Percentiles rank a stretch among this genome's conserved stretches.
Evolutionary conservation across 1,140 invertebrate genomes (phyloP).

Genomic region (Aphaenogaster rudis): DNA sequence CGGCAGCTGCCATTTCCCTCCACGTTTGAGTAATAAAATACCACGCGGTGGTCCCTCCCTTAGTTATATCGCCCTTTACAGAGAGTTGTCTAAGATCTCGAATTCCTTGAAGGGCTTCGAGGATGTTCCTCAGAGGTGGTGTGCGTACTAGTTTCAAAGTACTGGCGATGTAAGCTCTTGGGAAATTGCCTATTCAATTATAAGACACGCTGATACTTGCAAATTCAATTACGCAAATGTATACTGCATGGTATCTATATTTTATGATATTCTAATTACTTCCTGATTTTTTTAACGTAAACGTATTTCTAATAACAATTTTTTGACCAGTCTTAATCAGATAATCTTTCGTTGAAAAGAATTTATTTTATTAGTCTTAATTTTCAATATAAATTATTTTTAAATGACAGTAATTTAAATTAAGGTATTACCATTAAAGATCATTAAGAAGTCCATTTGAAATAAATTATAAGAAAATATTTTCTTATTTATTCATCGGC

Average conservation of each 20-base stretch:
- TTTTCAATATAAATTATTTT: not conserved
- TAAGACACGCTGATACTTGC: slow-evolving; percentile 59
- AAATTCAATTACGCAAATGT: slow-evolving; percentile 62
- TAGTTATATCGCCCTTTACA: slow-evolving; percentile 74
- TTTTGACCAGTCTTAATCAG: not conserved
- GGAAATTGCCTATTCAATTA: slow-evolving; percentile 65
- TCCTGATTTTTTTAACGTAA: not conserved
- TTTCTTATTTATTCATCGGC: not conserved
- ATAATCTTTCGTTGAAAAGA: not conserved
- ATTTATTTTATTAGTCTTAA: not conserved
- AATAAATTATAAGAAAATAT: not conserved
- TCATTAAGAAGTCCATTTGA: not conserved
- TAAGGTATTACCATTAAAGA: not conserved
- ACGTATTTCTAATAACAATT: not conserved
- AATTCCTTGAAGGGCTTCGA: slow-evolving; percentile 67
- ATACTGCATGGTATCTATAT: slow-evolving; percentile 29
- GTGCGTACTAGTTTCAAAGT: slow-evolving; percentile 61
- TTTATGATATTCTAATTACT: not conserved
- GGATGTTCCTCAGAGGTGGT: slow-evolving; percentile 58
- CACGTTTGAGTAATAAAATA: slow-evolving; percentile 66
- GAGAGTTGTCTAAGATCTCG: slow-evolving; percentile 58
- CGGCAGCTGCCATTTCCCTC: slow-evolving; percentile 51
- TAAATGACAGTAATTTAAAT: not conserved
- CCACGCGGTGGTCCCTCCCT: slow-evolving; percentile 46
- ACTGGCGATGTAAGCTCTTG: slow-evolving; percentile 60